A percentile compares a stretch with the other conserved stretches of the same genome.
These are phyloP conservation scores for Eubucco bourcierii DNA, from an alignment of 2,113 vertebrate genomes.

Conservation along the genomic window DNA sequence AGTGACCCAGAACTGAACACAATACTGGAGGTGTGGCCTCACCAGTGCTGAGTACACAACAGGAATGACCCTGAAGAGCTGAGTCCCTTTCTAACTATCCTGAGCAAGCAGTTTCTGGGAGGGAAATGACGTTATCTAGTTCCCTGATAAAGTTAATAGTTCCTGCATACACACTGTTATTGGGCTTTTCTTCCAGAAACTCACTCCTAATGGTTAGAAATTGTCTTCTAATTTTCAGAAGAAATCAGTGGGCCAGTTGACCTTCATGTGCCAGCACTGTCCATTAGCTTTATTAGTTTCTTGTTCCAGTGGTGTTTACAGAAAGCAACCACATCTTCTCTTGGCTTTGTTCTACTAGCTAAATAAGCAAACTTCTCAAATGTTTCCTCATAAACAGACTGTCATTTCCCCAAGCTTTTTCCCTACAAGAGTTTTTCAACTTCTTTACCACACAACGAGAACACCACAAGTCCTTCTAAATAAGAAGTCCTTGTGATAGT, in stretches of 20 bases:
- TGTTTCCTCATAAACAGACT: not conserved
- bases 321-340: not conserved
- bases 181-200: slow-evolving; percentile 26
- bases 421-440: not conserved
- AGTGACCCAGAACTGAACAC: no score
- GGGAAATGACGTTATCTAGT: not conserved
- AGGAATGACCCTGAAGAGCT: not conserved
- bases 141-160: not conserved
- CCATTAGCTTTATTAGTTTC: slow-evolving; percentile 52
- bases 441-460: not conserved
- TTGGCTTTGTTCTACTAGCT: not conserved
- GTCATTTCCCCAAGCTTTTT: not conserved
- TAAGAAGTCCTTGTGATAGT: not conserved
- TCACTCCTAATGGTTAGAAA: slow-evolving; percentile 34
- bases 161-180: not conserved
- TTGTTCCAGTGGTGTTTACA: slow-evolving; percentile 33
- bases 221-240: slow-evolving; percentile 40
- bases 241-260: not conserved
- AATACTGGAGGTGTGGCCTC: no score
- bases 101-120: not conserved
- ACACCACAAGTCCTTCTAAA: not conserved
- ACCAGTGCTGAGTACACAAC: no score
- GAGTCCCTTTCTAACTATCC: not conserved
- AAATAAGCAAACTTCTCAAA: not conserved
- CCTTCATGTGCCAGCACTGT: not conserved